These are phyloP conservation scores for Leptarthrus brevirostris DNA, from an alignment of 2,888 invertebrate species.

Conservation along the genomic window DNA sequence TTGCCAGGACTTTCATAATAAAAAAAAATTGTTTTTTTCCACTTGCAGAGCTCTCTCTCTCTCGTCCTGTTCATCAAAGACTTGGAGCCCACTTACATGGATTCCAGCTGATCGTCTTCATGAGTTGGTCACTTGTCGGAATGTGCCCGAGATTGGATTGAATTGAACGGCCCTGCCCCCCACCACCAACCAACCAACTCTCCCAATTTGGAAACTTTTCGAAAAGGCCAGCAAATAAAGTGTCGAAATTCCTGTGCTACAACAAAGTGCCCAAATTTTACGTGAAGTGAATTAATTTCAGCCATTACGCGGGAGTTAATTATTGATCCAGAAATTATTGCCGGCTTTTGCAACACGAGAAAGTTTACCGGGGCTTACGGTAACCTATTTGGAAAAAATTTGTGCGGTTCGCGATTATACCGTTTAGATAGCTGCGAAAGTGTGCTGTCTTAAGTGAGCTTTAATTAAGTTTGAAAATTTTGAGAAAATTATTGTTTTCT, in stretches of 20 bases:
- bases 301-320: conserved; percentile 23
- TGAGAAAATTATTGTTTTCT: background rate
- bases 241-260: background rate
- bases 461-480: conserved; percentile 31
- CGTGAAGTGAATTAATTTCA: conserved; percentile 29
- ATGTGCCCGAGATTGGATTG: background rate
- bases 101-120: background rate
- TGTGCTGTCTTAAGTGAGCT: conserved; percentile 22
- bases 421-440: background rate
- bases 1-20: background rate
- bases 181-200: too few species aligned
- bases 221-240: background rate
- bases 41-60: background rate
- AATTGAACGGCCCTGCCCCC: background rate
- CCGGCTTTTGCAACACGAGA: background rate
- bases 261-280: background rate
- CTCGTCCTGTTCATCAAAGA: background rate
- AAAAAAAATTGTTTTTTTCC: background rate
- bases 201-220: background rate
- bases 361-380: background rate
- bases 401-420: background rate
- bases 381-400: conserved; percentile 2
- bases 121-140: background rate
- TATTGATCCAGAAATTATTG: conserved; percentile 9
- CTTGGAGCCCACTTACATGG: background rate